phyloP scores from a whole-genome alignment of 2,797 vertebrate species.

The Cuniculus paca region DNA sequence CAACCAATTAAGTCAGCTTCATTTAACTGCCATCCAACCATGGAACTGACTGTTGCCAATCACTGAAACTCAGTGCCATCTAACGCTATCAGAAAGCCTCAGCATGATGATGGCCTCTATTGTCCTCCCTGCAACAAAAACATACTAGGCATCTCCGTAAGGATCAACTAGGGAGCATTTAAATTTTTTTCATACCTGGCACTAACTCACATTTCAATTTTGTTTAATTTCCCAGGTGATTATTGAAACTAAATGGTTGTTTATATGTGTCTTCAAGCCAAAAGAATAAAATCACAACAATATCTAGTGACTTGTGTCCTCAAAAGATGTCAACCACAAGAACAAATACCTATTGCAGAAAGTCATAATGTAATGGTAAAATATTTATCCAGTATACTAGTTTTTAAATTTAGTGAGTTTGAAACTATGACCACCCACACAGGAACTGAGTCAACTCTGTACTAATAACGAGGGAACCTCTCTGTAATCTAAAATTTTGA shows the following conservation, averaged over 20 bases:
- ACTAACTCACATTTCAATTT: conserved; percentile 4
- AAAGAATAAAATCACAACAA: conserved; percentile 4
- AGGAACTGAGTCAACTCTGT: background rate
- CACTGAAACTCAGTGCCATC: background rate
- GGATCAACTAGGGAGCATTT: background rate
- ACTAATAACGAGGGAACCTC: background rate
- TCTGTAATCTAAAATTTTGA: background rate
- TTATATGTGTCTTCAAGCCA: background rate
- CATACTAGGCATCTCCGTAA: background rate
- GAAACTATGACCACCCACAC: background rate
- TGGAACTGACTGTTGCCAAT: background rate
- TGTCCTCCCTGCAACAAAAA: background rate
- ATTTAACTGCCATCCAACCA: background rate
- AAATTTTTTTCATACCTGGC: background rate
- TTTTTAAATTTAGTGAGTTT: conserved; percentile 1
- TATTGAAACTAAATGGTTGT: background rate
- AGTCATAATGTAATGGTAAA: background rate
- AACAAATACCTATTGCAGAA: background rate
- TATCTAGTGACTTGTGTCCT: background rate
- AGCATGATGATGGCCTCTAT: background rate
- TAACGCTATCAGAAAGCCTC: background rate
- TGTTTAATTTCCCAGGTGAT: conserved; percentile 22
- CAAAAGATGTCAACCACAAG: conserved; percentile 8
- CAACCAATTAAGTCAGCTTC: background rate
- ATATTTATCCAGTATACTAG: background rate